Evolutionary conservation across 2,797 vertebrate species (phyloP), one percentile per base, ranked within the genome.

Genomic region (Ataeniobius toweri): DNA sequence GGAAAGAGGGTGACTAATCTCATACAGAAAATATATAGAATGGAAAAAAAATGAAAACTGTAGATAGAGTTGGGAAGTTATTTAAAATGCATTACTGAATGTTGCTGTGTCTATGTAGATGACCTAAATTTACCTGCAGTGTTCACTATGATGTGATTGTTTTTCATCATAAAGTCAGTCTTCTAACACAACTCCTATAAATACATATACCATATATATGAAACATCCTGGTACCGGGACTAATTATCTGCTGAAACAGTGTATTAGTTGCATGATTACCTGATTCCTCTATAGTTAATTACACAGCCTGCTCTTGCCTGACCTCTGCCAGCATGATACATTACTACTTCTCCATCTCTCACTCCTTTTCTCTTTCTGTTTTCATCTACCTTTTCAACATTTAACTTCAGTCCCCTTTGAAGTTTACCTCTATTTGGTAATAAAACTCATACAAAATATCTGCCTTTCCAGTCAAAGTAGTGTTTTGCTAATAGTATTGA

Each of bases 191-290:
- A 48, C 51, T 26, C 39, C 41, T 26, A 46, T 74, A 58, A 22
- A 31, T 46, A 61, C 16, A 48, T 31, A 48, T 46, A 22, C 10
- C n/a, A 55, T 72, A 55, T 63, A 24, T 74, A 69, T 14, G 55
- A 74, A 78, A 83, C 90, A 85, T 83, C 87, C 84, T 82, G 76
- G 77, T 88, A 83, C 85, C 89, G 83, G 92, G 93, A 94, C 93
- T 96, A 93, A 94, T 95, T 94, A 93, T 94, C 90, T 91, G 78
- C 87, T 85, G 89, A 94, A 92, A 92, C 86, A 89, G 88, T 92
- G 89, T 92, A 94, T 95, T 94, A 94, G 91, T 89, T 93, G 88
- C 93, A 95, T 94, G 93, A 95, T 94, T 94, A 93, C 90, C 91
- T 88, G 88, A 89, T 91, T 93, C 91, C 87, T 94, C 91, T 93